Evolutionary conservation across 2,113 vertebrate species (phyloP).

Genomic region (Ifrita kowaldi): DNA sequence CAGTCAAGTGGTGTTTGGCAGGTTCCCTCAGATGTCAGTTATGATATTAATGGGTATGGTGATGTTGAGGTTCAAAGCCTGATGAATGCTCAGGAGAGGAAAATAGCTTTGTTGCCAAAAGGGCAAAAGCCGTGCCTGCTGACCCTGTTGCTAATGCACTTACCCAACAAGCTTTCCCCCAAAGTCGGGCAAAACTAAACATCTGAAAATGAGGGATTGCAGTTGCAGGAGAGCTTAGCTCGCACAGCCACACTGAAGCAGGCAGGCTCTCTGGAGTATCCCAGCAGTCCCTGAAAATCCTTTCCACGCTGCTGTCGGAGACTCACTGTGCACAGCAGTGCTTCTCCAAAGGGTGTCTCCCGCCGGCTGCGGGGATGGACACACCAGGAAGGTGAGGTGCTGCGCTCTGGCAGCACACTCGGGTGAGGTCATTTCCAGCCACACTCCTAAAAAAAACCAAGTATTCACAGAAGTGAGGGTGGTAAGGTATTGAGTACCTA

Average conservation of each 20-base stretch:
- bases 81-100: neutral
- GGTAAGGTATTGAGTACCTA: neutral
- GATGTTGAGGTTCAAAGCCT: neutral
- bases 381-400: neutral
- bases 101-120: neutral
- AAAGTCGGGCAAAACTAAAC: neutral
- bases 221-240: neutral
- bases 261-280: rapidly evolving
- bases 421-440: neutral
- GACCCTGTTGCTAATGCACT: neutral
- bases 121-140: neutral
- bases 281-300: neutral
- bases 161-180: neutral
- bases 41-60: neutral
- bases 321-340: neutral
- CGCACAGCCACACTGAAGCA: neutral
- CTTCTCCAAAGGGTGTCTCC: neutral
- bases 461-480: neutral
- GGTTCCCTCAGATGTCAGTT: neutral
- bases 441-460: neutral
- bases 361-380: rapidly evolving
- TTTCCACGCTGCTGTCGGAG: rapidly evolving
- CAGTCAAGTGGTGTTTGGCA: neutral
- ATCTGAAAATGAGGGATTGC: neutral
- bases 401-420: neutral